Conservation (phyloP, 2,797 vertebrate species). For the Liasis olivaceus region DNA sequence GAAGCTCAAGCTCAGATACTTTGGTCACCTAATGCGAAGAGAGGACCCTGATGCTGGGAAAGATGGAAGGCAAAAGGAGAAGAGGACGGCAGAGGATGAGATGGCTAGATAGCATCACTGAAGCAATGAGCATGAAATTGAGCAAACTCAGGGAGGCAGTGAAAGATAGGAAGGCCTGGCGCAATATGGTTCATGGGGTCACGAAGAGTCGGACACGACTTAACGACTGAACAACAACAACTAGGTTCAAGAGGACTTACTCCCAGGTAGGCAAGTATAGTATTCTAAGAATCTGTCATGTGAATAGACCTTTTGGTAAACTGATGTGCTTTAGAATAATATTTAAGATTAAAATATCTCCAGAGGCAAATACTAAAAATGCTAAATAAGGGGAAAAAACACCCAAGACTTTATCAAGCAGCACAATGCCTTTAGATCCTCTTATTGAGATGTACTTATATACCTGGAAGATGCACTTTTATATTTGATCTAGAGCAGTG, state of each 20-base stretch:
- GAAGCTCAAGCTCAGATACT: too few relatives aligned
- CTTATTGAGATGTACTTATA: not conserved
- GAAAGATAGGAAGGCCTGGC: too few relatives aligned
- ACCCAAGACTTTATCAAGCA: not conserved
- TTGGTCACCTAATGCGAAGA: too few relatives aligned
- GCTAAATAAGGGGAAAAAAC: not conserved
- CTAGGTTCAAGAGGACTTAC: not conserved
- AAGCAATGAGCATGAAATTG: too few relatives aligned
- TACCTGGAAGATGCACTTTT: not conserved
- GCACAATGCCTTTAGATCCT: not conserved
- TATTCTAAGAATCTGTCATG: constrained; percentile 46
- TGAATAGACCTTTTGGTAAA: constrained; percentile 51
- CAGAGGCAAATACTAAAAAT: constrained; percentile 7
- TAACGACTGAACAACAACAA: too few relatives aligned
- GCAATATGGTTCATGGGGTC: too few relatives aligned
- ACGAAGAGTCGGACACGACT: too few relatives aligned
- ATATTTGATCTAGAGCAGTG: not conserved
- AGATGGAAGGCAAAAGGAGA: too few relatives aligned
- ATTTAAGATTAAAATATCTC: constrained; percentile 60
- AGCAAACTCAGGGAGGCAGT: too few relatives aligned
- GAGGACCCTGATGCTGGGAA: too few relatives aligned
- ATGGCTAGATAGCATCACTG: too few relatives aligned
- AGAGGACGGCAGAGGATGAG: too few relatives aligned
- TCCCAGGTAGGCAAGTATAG: not conserved
- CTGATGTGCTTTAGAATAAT: constrained; percentile 56